These are phyloP conservation scores for Caenorhabditis sp. DNA, from an alignment of 2,888 invertebrate genomes.

Conservation along the genomic window DNA sequence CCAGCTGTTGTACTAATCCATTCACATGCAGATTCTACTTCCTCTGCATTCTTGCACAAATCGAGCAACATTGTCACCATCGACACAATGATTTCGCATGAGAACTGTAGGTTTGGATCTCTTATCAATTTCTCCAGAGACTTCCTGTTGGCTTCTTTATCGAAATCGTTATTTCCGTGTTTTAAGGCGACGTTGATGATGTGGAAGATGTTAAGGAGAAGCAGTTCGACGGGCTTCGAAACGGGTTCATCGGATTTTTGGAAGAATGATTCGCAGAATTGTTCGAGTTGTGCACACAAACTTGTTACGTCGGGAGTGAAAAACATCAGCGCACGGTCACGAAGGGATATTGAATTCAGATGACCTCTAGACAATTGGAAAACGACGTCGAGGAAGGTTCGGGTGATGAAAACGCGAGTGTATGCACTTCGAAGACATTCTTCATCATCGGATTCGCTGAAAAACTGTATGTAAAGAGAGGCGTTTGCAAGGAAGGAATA, in stretches of 20 bases:
- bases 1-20: constrained; percentile 38
- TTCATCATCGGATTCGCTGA: constrained; percentile 17
- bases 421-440: constrained; percentile 20
- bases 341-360: constrained; percentile 2
- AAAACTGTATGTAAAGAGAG: background rate
- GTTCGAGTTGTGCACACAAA: constrained; percentile 15
- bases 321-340: constrained; percentile 29
- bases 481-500: background rate
- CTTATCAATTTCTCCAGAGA: constrained; percentile 16
- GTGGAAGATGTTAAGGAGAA: constrained; percentile 40
- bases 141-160: constrained; percentile 12
- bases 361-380: constrained; percentile 35
- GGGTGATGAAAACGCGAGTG: constrained; percentile 37
- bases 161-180: constrained; percentile 14
- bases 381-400: constrained; percentile 36
- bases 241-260: background rate
- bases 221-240: constrained; percentile 2
- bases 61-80: constrained; percentile 33
- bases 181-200: constrained; percentile 29
- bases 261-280: constrained; percentile 29
- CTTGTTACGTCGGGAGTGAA: constrained; percentile 29
- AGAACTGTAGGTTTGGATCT: constrained; percentile 19
- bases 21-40: constrained; percentile 15
- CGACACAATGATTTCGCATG: constrained; percentile 17
- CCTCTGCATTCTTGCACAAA: constrained; percentile 8